Percentiles rank a stretch among this genome's conserved stretches.
Conservation (phyloP, 2,113 vertebrate genomes). For the Upupa epops region DNA sequence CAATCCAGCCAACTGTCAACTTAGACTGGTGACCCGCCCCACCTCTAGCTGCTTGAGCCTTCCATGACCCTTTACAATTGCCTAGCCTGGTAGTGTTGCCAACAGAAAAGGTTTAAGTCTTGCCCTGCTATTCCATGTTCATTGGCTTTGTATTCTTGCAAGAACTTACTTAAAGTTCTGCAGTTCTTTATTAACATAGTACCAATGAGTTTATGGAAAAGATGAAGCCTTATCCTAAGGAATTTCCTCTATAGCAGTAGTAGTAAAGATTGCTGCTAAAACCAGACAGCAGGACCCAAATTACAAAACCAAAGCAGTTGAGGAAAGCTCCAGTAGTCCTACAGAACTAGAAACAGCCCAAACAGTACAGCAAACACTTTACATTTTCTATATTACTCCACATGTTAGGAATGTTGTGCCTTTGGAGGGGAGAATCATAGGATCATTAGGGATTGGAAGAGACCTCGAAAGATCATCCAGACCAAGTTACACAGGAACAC, state of each 20-base stretch:
- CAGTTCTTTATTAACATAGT: not conserved
- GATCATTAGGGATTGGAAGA: no score
- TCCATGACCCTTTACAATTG: not conserved
- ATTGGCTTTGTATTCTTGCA: not conserved
- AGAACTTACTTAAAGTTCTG: not conserved
- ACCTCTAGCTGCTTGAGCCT: not conserved
- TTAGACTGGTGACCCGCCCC: not conserved
- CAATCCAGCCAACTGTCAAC: fast-evolving
- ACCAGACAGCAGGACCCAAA: not conserved
- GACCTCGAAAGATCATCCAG: no score
- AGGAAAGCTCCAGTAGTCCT: not conserved
- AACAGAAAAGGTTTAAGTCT: not conserved
- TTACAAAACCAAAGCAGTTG: not conserved
- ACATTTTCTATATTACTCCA: not conserved
- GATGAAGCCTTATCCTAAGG: not conserved
- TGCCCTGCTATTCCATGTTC: not conserved
- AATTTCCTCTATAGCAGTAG: not conserved
- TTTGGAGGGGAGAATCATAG: not conserved
- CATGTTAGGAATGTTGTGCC: not conserved
- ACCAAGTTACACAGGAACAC: no score
- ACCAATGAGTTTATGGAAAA: not conserved
- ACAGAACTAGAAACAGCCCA: not conserved
- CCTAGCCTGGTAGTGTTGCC: not conserved
- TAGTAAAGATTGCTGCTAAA: not conserved
- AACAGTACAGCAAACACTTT: not conserved